A percentile compares a stretch with the other conserved stretches of the same genome.
Evolutionary conservation across 2,113 vertebrate genomes (phyloP).

Genomic region (Calonectris borealis): DNA sequence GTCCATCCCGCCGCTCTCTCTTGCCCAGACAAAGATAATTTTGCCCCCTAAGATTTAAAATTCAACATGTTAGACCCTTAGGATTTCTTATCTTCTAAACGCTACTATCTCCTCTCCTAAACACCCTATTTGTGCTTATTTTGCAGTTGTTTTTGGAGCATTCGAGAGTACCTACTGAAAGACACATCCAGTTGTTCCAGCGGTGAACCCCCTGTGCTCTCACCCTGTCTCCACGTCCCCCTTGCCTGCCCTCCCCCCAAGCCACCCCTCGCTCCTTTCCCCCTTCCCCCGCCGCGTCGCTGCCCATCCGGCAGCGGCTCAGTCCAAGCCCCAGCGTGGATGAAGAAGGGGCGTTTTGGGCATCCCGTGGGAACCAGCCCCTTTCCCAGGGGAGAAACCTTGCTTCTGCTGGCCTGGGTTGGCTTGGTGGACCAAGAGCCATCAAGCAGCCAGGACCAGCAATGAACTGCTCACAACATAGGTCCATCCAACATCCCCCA

Average conservation of each 20-base stretch:
- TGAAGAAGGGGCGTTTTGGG: background rate
- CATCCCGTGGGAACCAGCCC: background rate
- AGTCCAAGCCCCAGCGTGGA: too few species aligned
- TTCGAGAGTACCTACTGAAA: background rate
- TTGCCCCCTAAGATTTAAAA: background rate
- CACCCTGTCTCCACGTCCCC: fast-evolving
- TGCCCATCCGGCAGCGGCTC: background rate
- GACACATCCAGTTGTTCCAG: background rate
- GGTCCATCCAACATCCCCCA: background rate
- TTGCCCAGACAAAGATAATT: background rate
- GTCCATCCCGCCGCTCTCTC: fast-evolving
- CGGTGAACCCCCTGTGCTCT: background rate
- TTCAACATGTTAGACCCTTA: background rate
- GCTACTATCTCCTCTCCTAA: background rate
- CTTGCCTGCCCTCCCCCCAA: background rate
- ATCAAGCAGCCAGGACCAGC: background rate
- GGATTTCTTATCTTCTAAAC: background rate
- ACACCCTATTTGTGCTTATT: background rate
- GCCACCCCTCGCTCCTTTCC: too few species aligned
- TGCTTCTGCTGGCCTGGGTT: background rate
- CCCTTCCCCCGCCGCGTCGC: background rate
- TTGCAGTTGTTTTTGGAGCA: background rate
- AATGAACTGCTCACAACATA: background rate
- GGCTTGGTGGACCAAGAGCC: background rate
- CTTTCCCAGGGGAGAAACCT: background rate